These are phyloP conservation scores for Melinopterus prodromus DNA, from an alignment of 2,888 invertebrate species.

Conservation along the genomic window DNA sequence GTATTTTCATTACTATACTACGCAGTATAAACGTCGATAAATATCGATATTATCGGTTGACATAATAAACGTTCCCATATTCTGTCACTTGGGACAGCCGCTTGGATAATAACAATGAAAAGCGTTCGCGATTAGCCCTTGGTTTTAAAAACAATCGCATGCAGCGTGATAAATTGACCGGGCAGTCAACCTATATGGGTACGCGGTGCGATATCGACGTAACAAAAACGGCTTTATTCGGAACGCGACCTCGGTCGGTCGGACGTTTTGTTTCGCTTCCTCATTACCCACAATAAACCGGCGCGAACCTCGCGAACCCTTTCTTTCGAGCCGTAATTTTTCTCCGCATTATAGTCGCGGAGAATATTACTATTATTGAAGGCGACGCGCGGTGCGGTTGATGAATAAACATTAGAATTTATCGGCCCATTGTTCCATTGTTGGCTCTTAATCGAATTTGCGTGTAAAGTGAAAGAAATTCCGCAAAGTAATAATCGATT, in stretches of 20 bases:
- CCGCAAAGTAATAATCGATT: background rate
- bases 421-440: background rate
- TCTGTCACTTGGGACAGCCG: background rate
- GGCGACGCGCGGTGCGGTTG: background rate
- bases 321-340: background rate
- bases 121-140: background rate
- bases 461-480: conserved; percentile 4
- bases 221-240: conserved; percentile 23
- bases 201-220: conserved; percentile 6
- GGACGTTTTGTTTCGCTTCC: conserved; percentile 28
- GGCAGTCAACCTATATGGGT: conserved; percentile 9
- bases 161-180: conserved; percentile 11
- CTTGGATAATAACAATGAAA: background rate
- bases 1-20: background rate
- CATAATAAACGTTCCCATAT: background rate
- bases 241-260: conserved; percentile 20
- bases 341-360: background rate
- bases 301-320: background rate
- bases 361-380: background rate
- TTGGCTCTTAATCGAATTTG: background rate
- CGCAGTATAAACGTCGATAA: background rate
- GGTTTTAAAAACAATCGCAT: background rate
- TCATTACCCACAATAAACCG: conserved; percentile 26
- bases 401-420: background rate
- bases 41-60: background rate